These are phyloP conservation scores for Oedothorax gibbosus DNA, from an alignment of 1,140 invertebrate genomes.

Conservation along the genomic window DNA sequence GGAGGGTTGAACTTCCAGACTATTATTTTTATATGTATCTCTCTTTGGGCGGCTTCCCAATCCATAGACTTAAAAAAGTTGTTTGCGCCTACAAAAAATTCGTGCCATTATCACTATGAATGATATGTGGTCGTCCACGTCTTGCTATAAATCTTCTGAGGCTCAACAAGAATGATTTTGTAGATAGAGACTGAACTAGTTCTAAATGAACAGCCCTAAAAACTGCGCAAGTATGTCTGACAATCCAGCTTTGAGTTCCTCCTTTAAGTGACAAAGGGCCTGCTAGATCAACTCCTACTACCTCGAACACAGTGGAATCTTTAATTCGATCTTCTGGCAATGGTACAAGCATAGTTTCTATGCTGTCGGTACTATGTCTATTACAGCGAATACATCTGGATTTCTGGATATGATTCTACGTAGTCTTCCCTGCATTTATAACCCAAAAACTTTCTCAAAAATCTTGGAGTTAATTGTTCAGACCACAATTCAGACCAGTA, in stretches of 20 bases:
- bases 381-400: slow-evolving; percentile 30
- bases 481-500: slow-evolving; percentile 23
- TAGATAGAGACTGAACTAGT: slow-evolving; percentile 63
- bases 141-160: slow-evolving; percentile 68
- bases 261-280: slow-evolving; percentile 65
- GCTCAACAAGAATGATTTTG: slow-evolving; percentile 67
- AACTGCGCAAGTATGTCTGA: slow-evolving; percentile 56
- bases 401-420: slow-evolving; percentile 14
- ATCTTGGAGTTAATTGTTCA: not conserved
- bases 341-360: not conserved
- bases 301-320: slow-evolving; percentile 65
- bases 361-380: not conserved
- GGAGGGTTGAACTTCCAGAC: not conserved
- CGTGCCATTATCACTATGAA: slow-evolving; percentile 61
- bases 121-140: slow-evolving; percentile 63
- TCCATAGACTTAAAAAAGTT: not conserved
- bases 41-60: not conserved
- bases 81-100: slow-evolving; percentile 61
- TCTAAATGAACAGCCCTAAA: slow-evolving; percentile 69
- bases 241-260: slow-evolving; percentile 14
- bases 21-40: no score
- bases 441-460: slow-evolving; percentile 53
- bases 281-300: slow-evolving; percentile 66
- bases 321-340: slow-evolving; percentile 64
- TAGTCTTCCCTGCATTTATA: slow-evolving; percentile 21